Conservation (phyloP, 2,113 vertebrate species). For the Cebidichthys violaceus region DNA sequence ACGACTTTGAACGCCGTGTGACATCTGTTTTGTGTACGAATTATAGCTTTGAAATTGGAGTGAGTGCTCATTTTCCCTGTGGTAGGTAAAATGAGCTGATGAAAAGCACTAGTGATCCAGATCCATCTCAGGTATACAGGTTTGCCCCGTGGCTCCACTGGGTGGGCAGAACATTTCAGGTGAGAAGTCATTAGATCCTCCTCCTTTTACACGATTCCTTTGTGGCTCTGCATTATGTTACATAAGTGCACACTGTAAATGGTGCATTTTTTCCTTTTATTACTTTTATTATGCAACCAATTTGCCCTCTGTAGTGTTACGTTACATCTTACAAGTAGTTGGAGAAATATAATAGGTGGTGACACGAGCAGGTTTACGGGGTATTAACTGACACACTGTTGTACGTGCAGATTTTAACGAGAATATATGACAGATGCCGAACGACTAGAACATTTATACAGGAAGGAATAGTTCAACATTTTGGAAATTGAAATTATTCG, state of each 20-base stretch:
- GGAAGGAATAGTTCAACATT: not conserved
- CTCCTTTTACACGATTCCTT: slow-evolving; percentile 30
- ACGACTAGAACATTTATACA: not conserved
- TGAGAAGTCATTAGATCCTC: slow-evolving; percentile 36
- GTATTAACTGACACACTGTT: slow-evolving; percentile 8
- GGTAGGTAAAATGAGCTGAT: slow-evolving; percentile 79
- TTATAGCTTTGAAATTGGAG: slow-evolving; percentile 74
- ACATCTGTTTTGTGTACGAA: slow-evolving; percentile 84
- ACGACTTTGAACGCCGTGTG: slow-evolving; percentile 65
- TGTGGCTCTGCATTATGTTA: slow-evolving; percentile 19
- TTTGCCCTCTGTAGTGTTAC: slow-evolving; percentile 15
- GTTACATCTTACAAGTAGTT: slow-evolving; percentile 1
- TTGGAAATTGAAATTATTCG: not conserved
- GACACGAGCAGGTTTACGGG: not conserved
- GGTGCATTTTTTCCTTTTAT: slow-evolving; percentile 7
- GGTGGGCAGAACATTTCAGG: slow-evolving; percentile 22
- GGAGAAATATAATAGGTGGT: not conserved
- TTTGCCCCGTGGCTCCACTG: slow-evolving; percentile 32
- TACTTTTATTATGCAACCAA: slow-evolving; percentile 12
- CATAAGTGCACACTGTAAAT: slow-evolving; percentile 30
- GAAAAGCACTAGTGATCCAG: slow-evolving; percentile 53
- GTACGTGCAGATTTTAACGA: not conserved
- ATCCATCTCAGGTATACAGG: slow-evolving; percentile 47
- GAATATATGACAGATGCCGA: not conserved
- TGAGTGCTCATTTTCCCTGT: slow-evolving; percentile 74